These are phyloP conservation scores for Nowickia ferox DNA, from an alignment of 2,888 invertebrate genomes.

Conservation along the genomic window DNA sequence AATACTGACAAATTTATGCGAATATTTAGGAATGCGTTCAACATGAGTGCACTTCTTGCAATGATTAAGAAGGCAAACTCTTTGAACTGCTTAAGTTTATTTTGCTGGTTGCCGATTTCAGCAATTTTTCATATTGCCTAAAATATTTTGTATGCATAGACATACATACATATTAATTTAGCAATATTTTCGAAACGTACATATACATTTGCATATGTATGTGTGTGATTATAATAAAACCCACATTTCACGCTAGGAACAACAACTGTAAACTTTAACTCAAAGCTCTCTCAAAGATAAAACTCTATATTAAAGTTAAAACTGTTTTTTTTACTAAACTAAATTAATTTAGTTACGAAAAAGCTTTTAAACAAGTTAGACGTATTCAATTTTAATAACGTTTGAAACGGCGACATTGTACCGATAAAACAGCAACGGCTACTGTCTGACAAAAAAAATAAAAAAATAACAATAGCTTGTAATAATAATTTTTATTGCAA, in stretches of 20 bases:
- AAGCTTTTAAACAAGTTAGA: slow-evolving; percentile 74
- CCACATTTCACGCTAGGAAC: slow-evolving; percentile 4
- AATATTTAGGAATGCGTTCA: no score
- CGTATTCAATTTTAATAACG: slow-evolving; percentile 28
- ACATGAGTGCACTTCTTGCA: no score
- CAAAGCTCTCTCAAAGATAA: slow-evolving; percentile 32
- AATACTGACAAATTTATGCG: no score
- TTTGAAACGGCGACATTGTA: slow-evolving; percentile 34
- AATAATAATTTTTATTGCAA: slow-evolving; percentile 21
- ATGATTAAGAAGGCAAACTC: no score
- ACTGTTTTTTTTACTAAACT: slow-evolving; percentile 38
- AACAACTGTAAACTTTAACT: slow-evolving; percentile 6
- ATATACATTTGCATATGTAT: not conserved
- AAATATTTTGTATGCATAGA: not conserved
- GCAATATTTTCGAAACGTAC: not conserved
- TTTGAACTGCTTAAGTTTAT: no score
- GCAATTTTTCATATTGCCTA: not conserved
- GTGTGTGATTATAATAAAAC: not conserved
- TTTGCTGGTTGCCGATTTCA: no score
- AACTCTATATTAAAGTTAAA: slow-evolving; percentile 4
- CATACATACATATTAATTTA: not conserved
- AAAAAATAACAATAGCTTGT: slow-evolving; percentile 30
- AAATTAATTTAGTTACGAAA: slow-evolving; percentile 69
- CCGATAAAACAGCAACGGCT: slow-evolving; percentile 30
- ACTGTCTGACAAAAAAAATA: not conserved